Base-by-base conservation (phyloP, 2,888 invertebrate genomes). In the Esperia sulphurella region DNA sequence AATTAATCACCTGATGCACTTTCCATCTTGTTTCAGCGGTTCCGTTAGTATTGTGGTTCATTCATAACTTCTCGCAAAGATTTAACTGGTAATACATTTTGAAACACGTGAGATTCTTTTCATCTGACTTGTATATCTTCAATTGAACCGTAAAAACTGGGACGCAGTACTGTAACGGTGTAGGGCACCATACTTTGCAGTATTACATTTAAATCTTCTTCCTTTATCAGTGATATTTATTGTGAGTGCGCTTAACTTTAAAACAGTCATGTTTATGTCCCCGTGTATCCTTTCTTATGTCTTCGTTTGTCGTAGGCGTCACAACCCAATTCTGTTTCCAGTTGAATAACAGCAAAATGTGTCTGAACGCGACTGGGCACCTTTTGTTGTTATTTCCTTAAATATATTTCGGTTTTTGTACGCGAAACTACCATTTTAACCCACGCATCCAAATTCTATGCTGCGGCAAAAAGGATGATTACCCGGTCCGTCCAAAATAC, bases 201-300 rank as follows among this genome's bases (percentile, higher is more conserved):
- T 79, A 68, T 71, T 74, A 75, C 74, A 60, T 75, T 75, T 80
- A 79, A 80, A 79, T 75, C 75, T 75, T 71, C 21, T 54, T 45
- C 67, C 33, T 79, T 85, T 88, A 87, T 87, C 87, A 71, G 67
- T 60, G 62, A 82, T 80, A 80, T 87, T 86, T 88, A 87, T 87
- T 85, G 83, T 69, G 68, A 68, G 65, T 72, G 76, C 72, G 75
- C 79, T 80, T 77, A 71, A 70, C 67, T 72, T 73, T 35, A 58
- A 75, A 75, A 80, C 79, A 74, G 76, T 69, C 71, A 70, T 79
- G 85, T 85, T 85, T 83, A 80, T 83, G 77, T 71, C 68, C 63
- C 53, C 61, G 59, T 63, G 68, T 59, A 65, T 64, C 59, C 52
- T 65, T 65, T 64, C 73, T 76, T 78, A 76, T 75, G 77, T 79